Evolutionary conservation across 2,113 vertebrate species (phyloP).

Genomic region (Lepisosteus osseus): DNA sequence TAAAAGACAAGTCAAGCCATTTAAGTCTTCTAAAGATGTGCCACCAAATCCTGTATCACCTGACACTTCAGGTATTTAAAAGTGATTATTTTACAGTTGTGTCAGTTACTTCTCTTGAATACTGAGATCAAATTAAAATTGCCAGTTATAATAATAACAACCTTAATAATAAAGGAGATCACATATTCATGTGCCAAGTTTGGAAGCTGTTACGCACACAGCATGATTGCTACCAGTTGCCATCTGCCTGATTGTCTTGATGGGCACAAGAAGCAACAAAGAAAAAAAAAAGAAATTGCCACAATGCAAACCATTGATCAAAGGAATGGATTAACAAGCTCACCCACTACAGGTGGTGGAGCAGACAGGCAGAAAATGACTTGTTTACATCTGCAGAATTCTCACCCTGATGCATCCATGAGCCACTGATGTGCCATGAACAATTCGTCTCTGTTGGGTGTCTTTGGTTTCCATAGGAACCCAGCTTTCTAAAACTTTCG

Average conservation of each 20-base stretch:
- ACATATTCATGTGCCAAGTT: no score
- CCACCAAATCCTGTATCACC: no score
- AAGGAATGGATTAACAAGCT: background rate
- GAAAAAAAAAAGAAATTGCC: background rate
- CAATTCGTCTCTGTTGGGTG: background rate
- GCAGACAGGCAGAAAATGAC: background rate
- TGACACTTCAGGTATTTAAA: no score
- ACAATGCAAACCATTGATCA: background rate
- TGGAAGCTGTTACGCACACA: background rate
- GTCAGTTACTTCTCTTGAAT: no score
- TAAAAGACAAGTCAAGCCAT: no score
- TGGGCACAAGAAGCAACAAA: background rate
- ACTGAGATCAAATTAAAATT: no score
- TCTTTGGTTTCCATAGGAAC: conserved; percentile 2
- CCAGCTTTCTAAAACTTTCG: background rate
- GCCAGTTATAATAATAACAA: no score
- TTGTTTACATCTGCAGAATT: background rate
- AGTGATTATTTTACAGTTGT: no score
- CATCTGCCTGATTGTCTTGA: background rate
- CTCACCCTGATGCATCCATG: background rate
- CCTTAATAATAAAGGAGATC: no score
- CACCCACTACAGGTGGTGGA: conserved; percentile 2
- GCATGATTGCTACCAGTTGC: background rate
- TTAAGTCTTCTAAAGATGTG: no score
- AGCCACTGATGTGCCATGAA: background rate